A percentile compares a stretch with the other conserved stretches of the same genome.
phyloP scores from a whole-genome alignment of 2,888 invertebrate genomes.

The Acleris cristana region DNA sequence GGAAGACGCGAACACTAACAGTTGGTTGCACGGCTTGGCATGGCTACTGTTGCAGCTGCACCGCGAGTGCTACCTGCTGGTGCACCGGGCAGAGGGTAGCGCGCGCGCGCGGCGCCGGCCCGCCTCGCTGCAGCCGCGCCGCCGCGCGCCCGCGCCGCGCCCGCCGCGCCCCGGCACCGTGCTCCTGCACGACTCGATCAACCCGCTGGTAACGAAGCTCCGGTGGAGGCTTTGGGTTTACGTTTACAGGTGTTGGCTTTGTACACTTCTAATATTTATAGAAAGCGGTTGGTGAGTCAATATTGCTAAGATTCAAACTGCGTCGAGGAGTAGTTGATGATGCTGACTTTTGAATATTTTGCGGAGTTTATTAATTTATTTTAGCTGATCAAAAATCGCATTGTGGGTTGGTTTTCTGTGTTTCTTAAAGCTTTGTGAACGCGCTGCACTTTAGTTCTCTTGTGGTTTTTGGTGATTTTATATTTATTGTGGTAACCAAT shows the following conservation, averaged over 20 bases:
- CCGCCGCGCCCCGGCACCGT: conserved; percentile 60
- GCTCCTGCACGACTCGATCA: conserved; percentile 58
- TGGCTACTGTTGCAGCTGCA: conserved; percentile 58
- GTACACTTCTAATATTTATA: neutral
- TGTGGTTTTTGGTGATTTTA: neutral
- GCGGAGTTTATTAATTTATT: neutral
- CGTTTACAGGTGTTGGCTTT: neutral
- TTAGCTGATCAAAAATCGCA: neutral
- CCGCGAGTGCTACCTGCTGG: conserved; percentile 64
- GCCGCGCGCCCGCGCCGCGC: conserved; percentile 43
- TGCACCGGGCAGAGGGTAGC: conserved; percentile 43
- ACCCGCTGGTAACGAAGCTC: conserved; percentile 52
- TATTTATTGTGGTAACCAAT: neutral
- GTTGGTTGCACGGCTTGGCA: too few relatives aligned
- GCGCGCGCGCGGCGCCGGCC: conserved; percentile 51
- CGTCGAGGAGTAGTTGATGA: too few relatives aligned
- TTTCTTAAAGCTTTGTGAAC: conserved; percentile 1
- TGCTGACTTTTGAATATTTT: too few relatives aligned
- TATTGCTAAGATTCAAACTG: too few relatives aligned
- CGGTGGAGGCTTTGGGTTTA: neutral
- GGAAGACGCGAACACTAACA: too few relatives aligned
- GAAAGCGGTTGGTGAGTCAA: too few relatives aligned
- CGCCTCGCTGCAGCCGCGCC: conserved; percentile 56
- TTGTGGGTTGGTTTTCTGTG: neutral
- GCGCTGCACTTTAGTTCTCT: neutral